A percentile compares a stretch with the other conserved stretches of the same genome.
phyloP scores from a whole-genome alignment of 2,113 vertebrate species.

The Pelecanus crispus region DNA sequence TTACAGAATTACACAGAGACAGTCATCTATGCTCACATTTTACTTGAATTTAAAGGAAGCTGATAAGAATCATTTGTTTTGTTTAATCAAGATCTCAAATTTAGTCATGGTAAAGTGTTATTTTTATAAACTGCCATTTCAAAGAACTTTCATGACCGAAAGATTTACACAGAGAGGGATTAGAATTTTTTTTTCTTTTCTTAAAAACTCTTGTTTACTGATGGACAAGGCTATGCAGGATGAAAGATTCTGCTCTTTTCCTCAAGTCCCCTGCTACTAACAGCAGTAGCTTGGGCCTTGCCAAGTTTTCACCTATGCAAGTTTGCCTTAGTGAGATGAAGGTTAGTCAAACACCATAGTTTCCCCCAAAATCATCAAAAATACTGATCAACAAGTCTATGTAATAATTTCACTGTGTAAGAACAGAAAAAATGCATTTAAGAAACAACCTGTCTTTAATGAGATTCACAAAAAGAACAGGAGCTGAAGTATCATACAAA shows the following conservation, averaged over 20 bases:
- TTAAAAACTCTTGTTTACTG: not conserved
- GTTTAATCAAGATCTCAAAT: not conserved
- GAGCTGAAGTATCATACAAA: not conserved
- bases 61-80: not conserved
- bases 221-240: not conserved
- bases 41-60: not conserved
- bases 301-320: not conserved
- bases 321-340: not conserved
- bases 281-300: not conserved
- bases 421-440: not conserved
- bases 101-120: not conserved
- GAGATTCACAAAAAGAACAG: not conserved
- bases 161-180: not conserved
- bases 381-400: fast-evolving
- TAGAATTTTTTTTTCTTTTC: not conserved
- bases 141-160: not conserved
- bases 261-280: not conserved
- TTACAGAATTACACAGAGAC: not conserved
- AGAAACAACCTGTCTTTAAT: not conserved
- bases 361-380: not conserved
- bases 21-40: not conserved
- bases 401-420: not conserved
- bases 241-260: not conserved
- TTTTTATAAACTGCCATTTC: not conserved
- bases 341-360: not conserved